Percentiles rank a stretch among this genome's conserved stretches.
Evolutionary conservation across 2,113 vertebrate genomes (phyloP).

Genomic region (Rhinolophus ferrumequinum): DNA sequence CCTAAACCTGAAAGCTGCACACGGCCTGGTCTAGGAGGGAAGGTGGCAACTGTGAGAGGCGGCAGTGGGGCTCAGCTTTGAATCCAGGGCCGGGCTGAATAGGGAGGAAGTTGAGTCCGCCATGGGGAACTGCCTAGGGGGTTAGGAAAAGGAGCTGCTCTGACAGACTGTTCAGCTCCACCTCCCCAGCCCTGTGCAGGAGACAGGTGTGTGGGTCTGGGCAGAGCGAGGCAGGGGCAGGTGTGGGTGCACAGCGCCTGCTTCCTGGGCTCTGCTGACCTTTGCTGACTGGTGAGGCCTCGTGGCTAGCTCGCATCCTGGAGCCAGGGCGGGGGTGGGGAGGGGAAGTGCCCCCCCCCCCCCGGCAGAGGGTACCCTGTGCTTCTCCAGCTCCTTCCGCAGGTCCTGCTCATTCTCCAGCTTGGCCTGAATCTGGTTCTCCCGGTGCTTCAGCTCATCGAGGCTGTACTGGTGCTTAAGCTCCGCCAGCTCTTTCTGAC

Average conservation of each 20-base stretch:
- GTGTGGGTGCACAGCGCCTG: background rate
- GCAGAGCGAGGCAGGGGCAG: background rate
- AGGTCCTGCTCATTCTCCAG: conserved; percentile 72
- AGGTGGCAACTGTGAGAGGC: too few species aligned
- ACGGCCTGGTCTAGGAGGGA: too few species aligned
- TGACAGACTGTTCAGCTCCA: background rate
- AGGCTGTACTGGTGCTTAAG: conserved; percentile 83
- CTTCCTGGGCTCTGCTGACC: background rate
- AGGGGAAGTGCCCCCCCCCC: too few species aligned
- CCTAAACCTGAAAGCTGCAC: background rate
- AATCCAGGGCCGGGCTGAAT: background rate
- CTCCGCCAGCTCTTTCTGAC: conserved; percentile 85
- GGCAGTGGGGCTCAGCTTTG: background rate
- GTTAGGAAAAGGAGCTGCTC: background rate
- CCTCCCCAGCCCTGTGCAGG: background rate
- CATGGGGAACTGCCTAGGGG: background rate
- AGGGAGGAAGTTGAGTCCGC: too few species aligned
- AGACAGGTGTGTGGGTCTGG: background rate
- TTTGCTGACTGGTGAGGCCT: fast-evolving
- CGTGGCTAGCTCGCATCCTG: background rate
- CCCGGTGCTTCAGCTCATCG: conserved; percentile 83
- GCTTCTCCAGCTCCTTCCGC: conserved; percentile 85
- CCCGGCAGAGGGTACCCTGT: conserved; percentile 82
- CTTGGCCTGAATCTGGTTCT: conserved; percentile 76
- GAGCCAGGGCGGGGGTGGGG: fast-evolving